Percentiles rank a stretch among this genome's conserved stretches.
These are phyloP conservation scores for Leptinotarsa juncta DNA, from an alignment of 2,888 invertebrate species.

Conservation along the genomic window DNA sequence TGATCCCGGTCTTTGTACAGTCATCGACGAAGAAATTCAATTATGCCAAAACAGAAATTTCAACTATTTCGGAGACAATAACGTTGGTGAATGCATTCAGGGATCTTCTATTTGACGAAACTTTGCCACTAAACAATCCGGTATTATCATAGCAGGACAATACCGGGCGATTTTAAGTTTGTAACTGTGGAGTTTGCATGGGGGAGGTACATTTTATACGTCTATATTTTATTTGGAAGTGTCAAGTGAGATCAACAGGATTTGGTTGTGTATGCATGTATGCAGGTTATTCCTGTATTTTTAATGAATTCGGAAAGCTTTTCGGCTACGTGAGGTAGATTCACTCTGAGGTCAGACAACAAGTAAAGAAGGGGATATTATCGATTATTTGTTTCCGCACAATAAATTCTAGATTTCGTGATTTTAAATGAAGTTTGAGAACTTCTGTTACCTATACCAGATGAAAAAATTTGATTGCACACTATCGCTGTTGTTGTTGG, in stretches of 20 bases:
- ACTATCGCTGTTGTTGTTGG: too few species aligned
- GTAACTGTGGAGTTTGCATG: conserved; percentile 16
- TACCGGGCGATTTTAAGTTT: conserved; percentile 17
- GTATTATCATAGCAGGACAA: conserved; percentile 25
- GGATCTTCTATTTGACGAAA: conserved; percentile 15
- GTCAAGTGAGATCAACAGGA: conserved; percentile 20
- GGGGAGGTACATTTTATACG: neutral
- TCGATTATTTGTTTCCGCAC: neutral
- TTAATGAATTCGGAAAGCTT: neutral
- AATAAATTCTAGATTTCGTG: too few species aligned
- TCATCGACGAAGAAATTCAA: neutral
- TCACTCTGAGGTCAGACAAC: neutral
- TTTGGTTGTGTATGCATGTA: conserved; percentile 4
- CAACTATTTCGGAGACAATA: conserved; percentile 19
- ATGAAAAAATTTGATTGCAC: too few species aligned
- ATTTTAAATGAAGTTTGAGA: too few species aligned
- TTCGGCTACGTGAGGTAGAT: neutral
- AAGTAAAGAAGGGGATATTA: neutral
- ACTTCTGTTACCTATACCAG: too few species aligned
- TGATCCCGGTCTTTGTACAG: neutral
- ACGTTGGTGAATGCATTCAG: conserved; percentile 18
- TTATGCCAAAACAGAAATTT: conserved; percentile 15
- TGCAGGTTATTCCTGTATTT: neutral
- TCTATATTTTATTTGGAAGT: conserved; percentile 24
- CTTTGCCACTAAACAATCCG: conserved; percentile 24